phyloP scores from a whole-genome alignment of 2,888 invertebrate species.

The Chalcosyrphus nemorum region DNA sequence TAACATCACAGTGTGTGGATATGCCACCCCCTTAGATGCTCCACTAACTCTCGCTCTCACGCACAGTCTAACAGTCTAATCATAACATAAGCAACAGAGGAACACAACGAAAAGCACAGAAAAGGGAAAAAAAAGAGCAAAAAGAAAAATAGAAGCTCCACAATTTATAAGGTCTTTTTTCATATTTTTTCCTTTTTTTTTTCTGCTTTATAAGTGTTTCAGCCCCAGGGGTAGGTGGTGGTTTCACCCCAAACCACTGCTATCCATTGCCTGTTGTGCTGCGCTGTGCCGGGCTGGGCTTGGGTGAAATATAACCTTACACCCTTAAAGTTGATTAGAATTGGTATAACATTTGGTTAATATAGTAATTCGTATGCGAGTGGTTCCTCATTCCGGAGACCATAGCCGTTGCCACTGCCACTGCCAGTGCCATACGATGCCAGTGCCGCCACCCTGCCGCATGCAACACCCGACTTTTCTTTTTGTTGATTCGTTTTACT shows the following conservation, averaged over 20 bases:
- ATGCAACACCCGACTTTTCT: constrained; percentile 53
- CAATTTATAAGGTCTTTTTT: constrained; percentile 39
- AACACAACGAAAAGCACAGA: not conserved
- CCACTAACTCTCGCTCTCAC: constrained; percentile 9
- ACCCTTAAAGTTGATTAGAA: constrained; percentile 78
- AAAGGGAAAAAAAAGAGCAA: constrained; percentile 17
- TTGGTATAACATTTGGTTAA: constrained; percentile 78
- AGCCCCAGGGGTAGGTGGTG: constrained; percentile 30
- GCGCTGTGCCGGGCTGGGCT: constrained; percentile 9
- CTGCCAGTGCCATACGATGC: no score
- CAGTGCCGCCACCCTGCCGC: constrained; percentile 38
- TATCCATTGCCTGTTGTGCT: not conserved
- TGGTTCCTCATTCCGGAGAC: constrained; percentile 64
- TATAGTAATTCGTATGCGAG: constrained; percentile 79
- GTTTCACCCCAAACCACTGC: constrained; percentile 13
- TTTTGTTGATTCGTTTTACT: constrained; percentile 33
- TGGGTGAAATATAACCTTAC: constrained; percentile 64
- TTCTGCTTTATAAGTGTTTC: constrained; percentile 32
- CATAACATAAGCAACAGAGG: constrained; percentile 42
- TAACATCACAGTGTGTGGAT: not conserved
- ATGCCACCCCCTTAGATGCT: not conserved
- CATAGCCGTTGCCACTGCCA: constrained; percentile 31
- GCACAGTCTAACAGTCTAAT: constrained; percentile 31
- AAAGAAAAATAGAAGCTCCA: constrained; percentile 16
- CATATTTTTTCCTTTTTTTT: constrained; percentile 23